Conservation (phyloP, 1,140 invertebrate genomes). For the Drosophila nebulosa region DNA sequence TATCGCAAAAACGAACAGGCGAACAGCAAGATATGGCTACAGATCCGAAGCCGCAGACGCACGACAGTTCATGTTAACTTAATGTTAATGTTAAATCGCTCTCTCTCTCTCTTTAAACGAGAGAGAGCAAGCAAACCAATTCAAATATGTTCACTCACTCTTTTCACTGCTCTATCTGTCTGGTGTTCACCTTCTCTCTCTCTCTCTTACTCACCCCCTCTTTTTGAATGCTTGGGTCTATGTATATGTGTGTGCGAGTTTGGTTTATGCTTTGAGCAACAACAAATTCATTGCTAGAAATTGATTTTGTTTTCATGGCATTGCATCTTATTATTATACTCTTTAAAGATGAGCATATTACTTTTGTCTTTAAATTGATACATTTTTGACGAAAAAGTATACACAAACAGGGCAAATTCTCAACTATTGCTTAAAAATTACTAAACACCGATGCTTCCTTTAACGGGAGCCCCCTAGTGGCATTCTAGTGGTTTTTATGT, state of each 20-base stretch:
- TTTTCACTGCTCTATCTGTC: background rate
- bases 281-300: constrained; percentile 13
- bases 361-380: no score
- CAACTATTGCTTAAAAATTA: no score
- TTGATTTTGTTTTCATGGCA: constrained; percentile 29
- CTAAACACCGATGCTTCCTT: no score
- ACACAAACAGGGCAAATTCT: background rate
- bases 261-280: constrained; percentile 13
- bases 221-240: background rate
- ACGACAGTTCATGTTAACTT: background rate
- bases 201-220: constrained; percentile 3
- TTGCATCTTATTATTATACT: constrained; percentile 38
- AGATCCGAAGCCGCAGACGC: constrained; percentile 12
- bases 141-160: background rate
- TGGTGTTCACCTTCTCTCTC: background rate
- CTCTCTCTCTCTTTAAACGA: background rate
- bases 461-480: no score
- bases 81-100: constrained; percentile 27
- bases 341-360: background rate
- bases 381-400: background rate
- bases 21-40: constrained; percentile 39
- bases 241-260: constrained; percentile 3
- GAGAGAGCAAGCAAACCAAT: background rate
- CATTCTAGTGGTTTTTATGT: no score
- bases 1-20: constrained; percentile 80